Evolutionary conservation across 2,797 vertebrate species (phyloP).

Genomic region (Spea hammondii): DNA sequence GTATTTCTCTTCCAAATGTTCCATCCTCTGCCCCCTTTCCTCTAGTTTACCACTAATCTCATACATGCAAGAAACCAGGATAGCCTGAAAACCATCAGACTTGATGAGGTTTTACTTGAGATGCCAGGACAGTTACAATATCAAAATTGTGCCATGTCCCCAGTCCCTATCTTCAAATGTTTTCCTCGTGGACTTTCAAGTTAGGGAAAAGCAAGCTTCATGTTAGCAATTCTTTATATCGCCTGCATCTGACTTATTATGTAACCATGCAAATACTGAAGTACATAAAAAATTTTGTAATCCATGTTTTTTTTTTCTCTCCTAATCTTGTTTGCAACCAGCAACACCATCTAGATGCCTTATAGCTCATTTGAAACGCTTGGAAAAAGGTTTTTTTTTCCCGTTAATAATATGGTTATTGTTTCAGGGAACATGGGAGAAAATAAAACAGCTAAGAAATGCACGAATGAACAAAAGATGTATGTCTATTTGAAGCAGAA

Average conservation of each 20-base stretch:
- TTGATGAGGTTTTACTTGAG: no score
- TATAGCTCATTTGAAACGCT: not conserved
- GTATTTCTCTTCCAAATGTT: no score
- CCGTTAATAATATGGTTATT: not conserved
- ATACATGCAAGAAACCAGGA: no score
- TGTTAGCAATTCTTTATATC: no score
- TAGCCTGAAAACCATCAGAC: no score
- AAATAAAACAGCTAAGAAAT: not conserved
- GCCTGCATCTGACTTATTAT: not conserved
- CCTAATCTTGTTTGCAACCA: not conserved
- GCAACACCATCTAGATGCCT: constrained; percentile 7
- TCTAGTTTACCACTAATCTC: no score
- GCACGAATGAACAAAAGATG: not conserved
- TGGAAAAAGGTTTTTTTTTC: not conserved
- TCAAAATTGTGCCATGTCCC: no score
- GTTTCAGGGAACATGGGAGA: not conserved
- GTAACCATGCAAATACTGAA: not conserved
- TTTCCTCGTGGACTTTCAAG: no score
- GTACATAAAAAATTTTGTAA: not conserved
- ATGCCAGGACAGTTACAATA: no score
- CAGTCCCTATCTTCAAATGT: no score
- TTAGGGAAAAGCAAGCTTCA: no score
- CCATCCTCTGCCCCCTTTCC: no score
- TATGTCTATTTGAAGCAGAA: not conserved
- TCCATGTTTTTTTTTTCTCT: not conserved